Evolutionary conservation across 2,797 vertebrate species (phyloP).

Genomic region (Hippocampus kuda): DNA sequence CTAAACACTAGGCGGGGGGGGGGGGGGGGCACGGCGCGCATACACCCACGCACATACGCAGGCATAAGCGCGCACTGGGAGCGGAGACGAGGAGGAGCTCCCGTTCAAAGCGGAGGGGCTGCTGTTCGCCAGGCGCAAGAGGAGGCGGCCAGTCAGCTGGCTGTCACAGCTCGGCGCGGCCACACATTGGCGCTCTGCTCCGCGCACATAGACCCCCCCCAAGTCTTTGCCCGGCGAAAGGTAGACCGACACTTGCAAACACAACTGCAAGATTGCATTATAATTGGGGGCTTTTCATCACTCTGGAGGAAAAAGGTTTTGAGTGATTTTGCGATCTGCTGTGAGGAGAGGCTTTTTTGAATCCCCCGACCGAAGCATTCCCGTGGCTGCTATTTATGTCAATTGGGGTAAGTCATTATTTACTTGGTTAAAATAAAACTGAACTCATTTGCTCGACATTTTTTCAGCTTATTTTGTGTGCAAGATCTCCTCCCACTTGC

Average conservation of each 20-base stretch:
- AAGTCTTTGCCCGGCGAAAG: slow-evolving; percentile 15
- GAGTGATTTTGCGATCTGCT: neutral
- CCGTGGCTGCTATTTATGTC: neutral
- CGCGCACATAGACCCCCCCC: neutral
- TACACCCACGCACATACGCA: slow-evolving; percentile 20
- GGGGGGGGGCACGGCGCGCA: neutral
- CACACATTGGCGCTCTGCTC: slow-evolving; percentile 29
- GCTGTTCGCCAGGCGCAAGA: slow-evolving; percentile 57
- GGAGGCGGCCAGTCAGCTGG: slow-evolving; percentile 51
- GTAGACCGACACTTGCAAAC: slow-evolving; percentile 17
- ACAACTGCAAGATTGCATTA: slow-evolving; percentile 25
- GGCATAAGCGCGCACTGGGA: slow-evolving; percentile 29
- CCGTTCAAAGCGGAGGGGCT: slow-evolving; percentile 36
- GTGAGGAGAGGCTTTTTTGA: neutral
- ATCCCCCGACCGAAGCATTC: neutral
- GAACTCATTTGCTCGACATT: neutral
- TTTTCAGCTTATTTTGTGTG: neutral
- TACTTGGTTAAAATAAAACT: neutral
- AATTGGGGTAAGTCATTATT: neutral
- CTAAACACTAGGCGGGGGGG: neutral
- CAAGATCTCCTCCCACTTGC: neutral
- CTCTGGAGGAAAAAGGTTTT: slow-evolving; percentile 22
- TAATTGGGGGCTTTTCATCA: slow-evolving; percentile 22
- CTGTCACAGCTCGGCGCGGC: slow-evolving; percentile 47
- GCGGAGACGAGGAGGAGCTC: slow-evolving; percentile 57